Evolutionary conservation across 2,797 vertebrate genomes (phyloP).

Genomic region (Myotis daubentonii): DNA sequence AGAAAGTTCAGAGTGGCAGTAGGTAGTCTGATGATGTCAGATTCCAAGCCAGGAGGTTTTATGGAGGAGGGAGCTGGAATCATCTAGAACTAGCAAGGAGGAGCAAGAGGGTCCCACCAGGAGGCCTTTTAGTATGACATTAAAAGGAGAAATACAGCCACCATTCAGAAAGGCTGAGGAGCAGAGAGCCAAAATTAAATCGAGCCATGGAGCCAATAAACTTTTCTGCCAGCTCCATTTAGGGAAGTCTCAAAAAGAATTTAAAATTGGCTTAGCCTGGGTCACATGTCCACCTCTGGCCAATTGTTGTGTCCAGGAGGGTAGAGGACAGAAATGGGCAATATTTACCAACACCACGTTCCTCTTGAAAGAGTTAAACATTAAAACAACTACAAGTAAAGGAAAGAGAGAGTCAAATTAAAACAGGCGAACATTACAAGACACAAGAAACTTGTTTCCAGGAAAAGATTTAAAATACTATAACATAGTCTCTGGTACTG

Average conservation of each 20-base stretch:
- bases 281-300: neutral
- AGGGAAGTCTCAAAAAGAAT: neutral
- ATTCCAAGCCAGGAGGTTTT: neutral
- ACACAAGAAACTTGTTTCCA: neutral
- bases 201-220: neutral
- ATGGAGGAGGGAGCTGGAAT: neutral
- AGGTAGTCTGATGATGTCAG: neutral
- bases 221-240: neutral
- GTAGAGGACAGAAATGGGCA: neutral
- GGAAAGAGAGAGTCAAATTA: neutral
- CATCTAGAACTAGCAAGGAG: neutral
- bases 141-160: neutral
- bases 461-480: neutral
- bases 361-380: neutral
- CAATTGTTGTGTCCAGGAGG: neutral
- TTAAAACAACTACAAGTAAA: neutral
- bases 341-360: neutral
- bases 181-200: neutral
- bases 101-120: fast-evolving
- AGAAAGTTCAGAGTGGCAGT: neutral
- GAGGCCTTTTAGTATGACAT: neutral
- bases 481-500: neutral
- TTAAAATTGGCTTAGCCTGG: neutral
- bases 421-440: neutral
- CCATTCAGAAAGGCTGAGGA: neutral